Evolutionary conservation across 2,113 vertebrate species (phyloP), one percentile per base, ranked within the genome.

Genomic region (Heteronetta atricapilla): DNA sequence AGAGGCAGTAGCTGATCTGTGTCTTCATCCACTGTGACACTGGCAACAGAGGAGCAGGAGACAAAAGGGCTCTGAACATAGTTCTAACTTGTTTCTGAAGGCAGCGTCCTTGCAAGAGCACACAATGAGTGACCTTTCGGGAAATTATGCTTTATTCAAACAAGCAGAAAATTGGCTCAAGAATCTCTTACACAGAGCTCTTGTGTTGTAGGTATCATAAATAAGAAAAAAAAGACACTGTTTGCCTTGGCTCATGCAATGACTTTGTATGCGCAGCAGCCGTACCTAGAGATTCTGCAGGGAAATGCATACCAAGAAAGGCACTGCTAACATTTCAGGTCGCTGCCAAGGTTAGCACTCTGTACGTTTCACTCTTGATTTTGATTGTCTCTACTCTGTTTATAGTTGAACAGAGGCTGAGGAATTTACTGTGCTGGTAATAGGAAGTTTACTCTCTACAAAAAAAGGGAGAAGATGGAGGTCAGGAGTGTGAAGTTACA

Each of bases 1-100:
- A 1, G 6, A 68, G 62, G 62, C 1, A 0, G 79, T 10, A 20
- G 44, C 70, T 1, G 2, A 46, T 20, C 33, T 31, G 38, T 7
- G n/a, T 13, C 8, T 31, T 75, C 38, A 22, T 33, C 31, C 36
- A 75, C 50, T 62, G 68, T n/a, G 63, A 62, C n/a, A 10, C 26
- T 21, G 36, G 40, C 55, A 50, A 52, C 3, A 4, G 23, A 67
- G 70, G 8, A 91, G 58, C 70, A 48, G 15, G 46, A 33, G 64
- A 13, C 18, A 36, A 11, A 10, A 0, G 22, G 40, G 60, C 46
- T 77, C 80, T 36, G 69, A 75, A 19, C 31, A 12, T 1, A 26
- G 12, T 1, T 44, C 31, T 78, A 53, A 8, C 67, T n/a, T 66
- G 67, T 9, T 73, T 91, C 44, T 60, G 63, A 58, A 58, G 70